Base-by-base conservation (phyloP, 2,797 vertebrate genomes). In the Anniella stebbinsi region DNA sequence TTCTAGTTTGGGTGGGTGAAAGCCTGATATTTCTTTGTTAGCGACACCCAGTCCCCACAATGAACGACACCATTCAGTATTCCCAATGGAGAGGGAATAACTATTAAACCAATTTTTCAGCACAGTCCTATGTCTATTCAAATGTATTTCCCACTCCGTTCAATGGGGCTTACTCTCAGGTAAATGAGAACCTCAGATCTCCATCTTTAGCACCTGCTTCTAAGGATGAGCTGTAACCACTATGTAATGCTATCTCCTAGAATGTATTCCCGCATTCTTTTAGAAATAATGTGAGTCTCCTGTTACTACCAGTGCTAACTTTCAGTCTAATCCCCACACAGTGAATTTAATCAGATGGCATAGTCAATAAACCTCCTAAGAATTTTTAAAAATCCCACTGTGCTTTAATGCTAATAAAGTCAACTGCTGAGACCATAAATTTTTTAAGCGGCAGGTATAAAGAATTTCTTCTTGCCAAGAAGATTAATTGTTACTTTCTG, bases 381-480 rank as follows among this genome's bases (percentile, higher is more conserved):
- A 28, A 86, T 36, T 36, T 75, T 41, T 76, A 3, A 80, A 72
- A 92, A 80, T 7, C 30, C 33, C 0, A 0, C 38, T 78, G 82
- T 0, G 17, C 72, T 92, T 94, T 86, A 80, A 57, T 77, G 48
- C 91, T 72, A 83, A 94, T 80, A 84, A 38, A 80, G 48, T 0
- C 5, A 81, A 57, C 86, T 28, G 38, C 8, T 86, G 90, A 86
- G 87, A 86, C 89, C 12, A 88, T 9, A 36, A 86, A 76, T 91
- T 70, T 9, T 30, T 67, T 51, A 76, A 21, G 15, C 84, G 67
- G n/a, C 78, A 15, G 4, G 41, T 41, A 72, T 72, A 80, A 21
- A 82, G 87, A 63, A 36, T n/a, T 33, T 82, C 51, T 80, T 92
- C 72, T 66, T 45, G 18, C 86, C 67, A 60, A 89, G 83, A 21